Evolutionary conservation across 2,888 invertebrate species (phyloP).

Genomic region (Cyclophora punctaria): DNA sequence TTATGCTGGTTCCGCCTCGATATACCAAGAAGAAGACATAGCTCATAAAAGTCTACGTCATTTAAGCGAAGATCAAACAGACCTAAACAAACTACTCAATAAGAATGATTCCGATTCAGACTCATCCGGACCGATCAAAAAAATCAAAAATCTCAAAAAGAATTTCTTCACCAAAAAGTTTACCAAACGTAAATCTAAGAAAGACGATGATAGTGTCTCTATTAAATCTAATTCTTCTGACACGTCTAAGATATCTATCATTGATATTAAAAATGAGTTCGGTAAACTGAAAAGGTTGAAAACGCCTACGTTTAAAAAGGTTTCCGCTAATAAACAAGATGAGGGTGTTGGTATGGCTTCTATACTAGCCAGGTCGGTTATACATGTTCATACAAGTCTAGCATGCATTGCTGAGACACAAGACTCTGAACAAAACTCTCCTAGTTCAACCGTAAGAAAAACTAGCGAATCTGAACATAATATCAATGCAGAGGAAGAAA

Average conservation of each 20-base stretch:
- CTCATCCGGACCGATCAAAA: constrained; percentile 63
- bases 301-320: constrained; percentile 51
- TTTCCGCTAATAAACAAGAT: constrained; percentile 49
- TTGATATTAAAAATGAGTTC: constrained; percentile 57
- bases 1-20: constrained; percentile 47
- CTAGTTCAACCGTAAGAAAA: constrained; percentile 50
- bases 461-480: constrained; percentile 62
- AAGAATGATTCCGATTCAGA: constrained; percentile 68
- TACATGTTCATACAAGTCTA: constrained; percentile 74
- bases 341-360: constrained; percentile 79
- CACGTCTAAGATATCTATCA: constrained; percentile 57
- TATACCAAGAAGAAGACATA: constrained; percentile 55
- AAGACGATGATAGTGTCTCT: constrained; percentile 67
- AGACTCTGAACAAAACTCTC: constrained; percentile 59
- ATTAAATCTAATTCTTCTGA: constrained; percentile 70
- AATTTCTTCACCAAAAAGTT: constrained; percentile 77
- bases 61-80: constrained; percentile 59
- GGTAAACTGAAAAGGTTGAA: constrained; percentile 61
- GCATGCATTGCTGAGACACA: constrained; percentile 75
- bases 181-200: constrained; percentile 70
- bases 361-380: constrained; percentile 78
- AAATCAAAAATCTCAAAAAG: constrained; percentile 78
- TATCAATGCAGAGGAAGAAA: constrained; percentile 42
- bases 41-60: constrained; percentile 54
- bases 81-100: constrained; percentile 65